phyloP scores from a whole-genome alignment of 1,140 invertebrate species.

The Lanistes nyassanus region DNA sequence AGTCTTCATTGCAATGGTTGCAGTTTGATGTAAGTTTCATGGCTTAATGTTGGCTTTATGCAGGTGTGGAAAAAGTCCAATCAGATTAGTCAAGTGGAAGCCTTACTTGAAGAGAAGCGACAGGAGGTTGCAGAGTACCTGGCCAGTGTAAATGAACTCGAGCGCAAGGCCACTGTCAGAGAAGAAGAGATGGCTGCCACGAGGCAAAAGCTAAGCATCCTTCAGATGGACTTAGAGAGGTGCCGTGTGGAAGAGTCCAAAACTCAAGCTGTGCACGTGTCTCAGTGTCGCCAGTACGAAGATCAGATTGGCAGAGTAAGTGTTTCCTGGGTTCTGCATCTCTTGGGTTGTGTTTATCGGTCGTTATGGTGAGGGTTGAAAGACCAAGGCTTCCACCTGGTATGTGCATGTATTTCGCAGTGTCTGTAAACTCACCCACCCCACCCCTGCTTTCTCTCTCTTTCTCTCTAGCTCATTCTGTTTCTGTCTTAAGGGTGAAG shows the following conservation, averaged over 20 bases:
- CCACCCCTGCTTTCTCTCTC: not conserved
- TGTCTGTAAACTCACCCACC: not conserved
- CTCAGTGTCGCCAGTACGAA: constrained; percentile 53
- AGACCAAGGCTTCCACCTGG: not conserved
- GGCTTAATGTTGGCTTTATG: not conserved
- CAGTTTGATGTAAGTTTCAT: too few relatives aligned
- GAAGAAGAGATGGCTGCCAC: constrained; percentile 40
- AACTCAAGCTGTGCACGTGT: constrained; percentile 42
- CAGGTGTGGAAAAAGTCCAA: constrained; percentile 50
- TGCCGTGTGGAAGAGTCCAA: constrained; percentile 30
- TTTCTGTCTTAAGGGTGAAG: constrained; percentile 2
- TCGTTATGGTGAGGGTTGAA: not conserved
- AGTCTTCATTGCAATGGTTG: too few relatives aligned
- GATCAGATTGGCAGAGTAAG: constrained; percentile 58
- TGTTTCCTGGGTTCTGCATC: not conserved
- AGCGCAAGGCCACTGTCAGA: constrained; percentile 36
- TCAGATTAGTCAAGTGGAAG: constrained; percentile 44
- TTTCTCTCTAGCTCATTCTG: not conserved
- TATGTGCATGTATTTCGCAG: not conserved
- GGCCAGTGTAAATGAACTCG: constrained; percentile 38
- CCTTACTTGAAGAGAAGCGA: constrained; percentile 52
- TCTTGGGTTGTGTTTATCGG: not conserved
- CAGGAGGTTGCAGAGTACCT: constrained; percentile 39
- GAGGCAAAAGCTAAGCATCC: constrained; percentile 36
- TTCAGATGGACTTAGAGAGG: constrained; percentile 37